Conservation (phyloP, 2,797 vertebrate genomes). For the Pygocentrus nattereri region DNA sequence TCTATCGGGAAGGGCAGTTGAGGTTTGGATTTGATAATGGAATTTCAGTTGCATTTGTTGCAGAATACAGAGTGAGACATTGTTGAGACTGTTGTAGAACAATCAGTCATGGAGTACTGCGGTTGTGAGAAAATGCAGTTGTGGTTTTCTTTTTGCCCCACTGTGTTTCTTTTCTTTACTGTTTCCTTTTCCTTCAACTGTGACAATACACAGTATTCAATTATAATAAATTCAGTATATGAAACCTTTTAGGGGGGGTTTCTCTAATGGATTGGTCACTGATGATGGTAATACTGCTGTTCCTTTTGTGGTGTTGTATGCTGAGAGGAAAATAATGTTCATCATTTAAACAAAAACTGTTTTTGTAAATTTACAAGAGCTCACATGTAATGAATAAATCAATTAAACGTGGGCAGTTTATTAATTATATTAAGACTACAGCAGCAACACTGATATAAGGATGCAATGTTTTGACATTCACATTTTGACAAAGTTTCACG, state of each 20-base stretch:
- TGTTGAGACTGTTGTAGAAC: not conserved
- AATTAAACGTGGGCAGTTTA: no score
- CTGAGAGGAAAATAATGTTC: no score
- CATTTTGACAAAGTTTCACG: no score
- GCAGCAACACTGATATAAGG: no score
- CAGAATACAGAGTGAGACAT: not conserved
- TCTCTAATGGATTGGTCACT: not conserved
- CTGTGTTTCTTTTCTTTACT: not conserved
- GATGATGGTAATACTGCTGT: not conserved
- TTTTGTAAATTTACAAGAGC: no score
- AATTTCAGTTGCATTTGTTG: slow-evolving; percentile 4
- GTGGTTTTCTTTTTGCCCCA: no score
- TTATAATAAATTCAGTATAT: slow-evolving; percentile 40
- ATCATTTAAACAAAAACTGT: no score
- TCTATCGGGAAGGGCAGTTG: not conserved
- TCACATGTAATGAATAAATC: no score
- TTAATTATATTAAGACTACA: no score
- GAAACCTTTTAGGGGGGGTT: not conserved
- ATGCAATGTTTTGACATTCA: no score
- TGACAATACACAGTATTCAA: slow-evolving; percentile 1
- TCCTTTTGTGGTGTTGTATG: not conserved
- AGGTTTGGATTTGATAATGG: not conserved
- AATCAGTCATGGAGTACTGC: not conserved
- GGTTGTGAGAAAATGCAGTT: not conserved
- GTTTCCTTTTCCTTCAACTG: not conserved